Conservation (phyloP, 2,113 vertebrate genomes). For the Labeo rohita region DNA sequence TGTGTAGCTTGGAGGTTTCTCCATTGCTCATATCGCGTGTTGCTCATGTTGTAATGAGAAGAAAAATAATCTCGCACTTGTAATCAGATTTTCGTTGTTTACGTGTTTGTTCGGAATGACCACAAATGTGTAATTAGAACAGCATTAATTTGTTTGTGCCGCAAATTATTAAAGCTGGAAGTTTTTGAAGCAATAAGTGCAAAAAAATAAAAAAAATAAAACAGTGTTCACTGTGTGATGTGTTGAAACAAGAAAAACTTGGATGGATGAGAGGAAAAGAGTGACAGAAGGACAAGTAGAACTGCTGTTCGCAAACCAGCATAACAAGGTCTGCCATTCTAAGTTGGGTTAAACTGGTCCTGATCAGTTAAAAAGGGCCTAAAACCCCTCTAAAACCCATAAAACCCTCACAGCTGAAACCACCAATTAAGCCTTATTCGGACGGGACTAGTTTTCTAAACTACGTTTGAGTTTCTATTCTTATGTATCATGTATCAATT, state of each 20-base stretch:
- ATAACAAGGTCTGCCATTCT: too few relatives aligned
- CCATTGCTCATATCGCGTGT: slow-evolving; percentile 55
- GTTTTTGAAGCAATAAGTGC: background rate
- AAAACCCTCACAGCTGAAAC: background rate
- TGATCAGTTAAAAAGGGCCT: background rate
- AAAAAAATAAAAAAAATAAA: background rate
- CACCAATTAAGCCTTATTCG: background rate
- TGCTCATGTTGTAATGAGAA: slow-evolving; percentile 28
- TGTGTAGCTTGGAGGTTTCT: slow-evolving; percentile 69
- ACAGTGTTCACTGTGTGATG: background rate
- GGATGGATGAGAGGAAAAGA: too few relatives aligned
- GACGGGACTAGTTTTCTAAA: too few relatives aligned
- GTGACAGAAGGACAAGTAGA: too few relatives aligned
- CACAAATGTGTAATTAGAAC: slow-evolving; percentile 40
- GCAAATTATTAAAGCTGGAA: slow-evolving; percentile 33
- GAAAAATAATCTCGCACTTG: slow-evolving; percentile 42
- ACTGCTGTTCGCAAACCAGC: too few relatives aligned
- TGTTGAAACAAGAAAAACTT: background rate
- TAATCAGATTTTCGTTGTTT: slow-evolving; percentile 53
- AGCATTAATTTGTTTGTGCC: slow-evolving; percentile 25
- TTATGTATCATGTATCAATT: too few relatives aligned
- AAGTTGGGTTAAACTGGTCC: too few relatives aligned
- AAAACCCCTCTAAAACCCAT: slow-evolving; percentile 33
- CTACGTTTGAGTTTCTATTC: too few relatives aligned
- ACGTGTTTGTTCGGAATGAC: slow-evolving; percentile 48